These are phyloP conservation scores for Drosophila tanythrix DNA, from an alignment of 2,888 invertebrate species.

Conservation along the genomic window DNA sequence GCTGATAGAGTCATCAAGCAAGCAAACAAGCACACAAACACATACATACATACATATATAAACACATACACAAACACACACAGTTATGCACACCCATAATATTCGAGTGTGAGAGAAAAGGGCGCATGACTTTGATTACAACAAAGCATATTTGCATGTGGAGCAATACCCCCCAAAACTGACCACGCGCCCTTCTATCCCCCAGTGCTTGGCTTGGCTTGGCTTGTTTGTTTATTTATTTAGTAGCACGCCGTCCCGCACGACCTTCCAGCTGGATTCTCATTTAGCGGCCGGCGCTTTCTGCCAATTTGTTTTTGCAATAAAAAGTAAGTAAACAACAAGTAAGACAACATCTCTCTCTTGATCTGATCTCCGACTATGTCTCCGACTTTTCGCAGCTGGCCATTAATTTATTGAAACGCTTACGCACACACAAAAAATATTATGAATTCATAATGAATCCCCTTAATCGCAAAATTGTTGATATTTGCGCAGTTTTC, in stretches of 20 bases:
- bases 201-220: not conserved
- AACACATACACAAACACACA: not conserved
- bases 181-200: constrained; percentile 8
- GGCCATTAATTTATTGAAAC: not conserved
- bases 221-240: constrained; percentile 19
- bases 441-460: not conserved
- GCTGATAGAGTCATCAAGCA: constrained; percentile 51
- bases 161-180: constrained; percentile 18
- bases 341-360: constrained; percentile 7
- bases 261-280: constrained; percentile 9
- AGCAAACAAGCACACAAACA: constrained; percentile 12
- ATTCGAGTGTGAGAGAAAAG: constrained; percentile 23
- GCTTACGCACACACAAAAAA: not conserved
- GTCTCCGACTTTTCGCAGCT: constrained; percentile 22
- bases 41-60: not conserved
- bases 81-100: not conserved
- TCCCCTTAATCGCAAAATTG: not conserved
- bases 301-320: constrained; percentile 21
- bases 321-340: constrained; percentile 12
- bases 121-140: constrained; percentile 70
- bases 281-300: constrained; percentile 10
- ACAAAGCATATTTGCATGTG: constrained; percentile 26
- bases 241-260: constrained; percentile 12
- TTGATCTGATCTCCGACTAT: constrained; percentile 8
- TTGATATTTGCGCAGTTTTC: not conserved